phyloP scores from a whole-genome alignment of 2,113 vertebrate genomes.

The Diadophis punctatus region DNA sequence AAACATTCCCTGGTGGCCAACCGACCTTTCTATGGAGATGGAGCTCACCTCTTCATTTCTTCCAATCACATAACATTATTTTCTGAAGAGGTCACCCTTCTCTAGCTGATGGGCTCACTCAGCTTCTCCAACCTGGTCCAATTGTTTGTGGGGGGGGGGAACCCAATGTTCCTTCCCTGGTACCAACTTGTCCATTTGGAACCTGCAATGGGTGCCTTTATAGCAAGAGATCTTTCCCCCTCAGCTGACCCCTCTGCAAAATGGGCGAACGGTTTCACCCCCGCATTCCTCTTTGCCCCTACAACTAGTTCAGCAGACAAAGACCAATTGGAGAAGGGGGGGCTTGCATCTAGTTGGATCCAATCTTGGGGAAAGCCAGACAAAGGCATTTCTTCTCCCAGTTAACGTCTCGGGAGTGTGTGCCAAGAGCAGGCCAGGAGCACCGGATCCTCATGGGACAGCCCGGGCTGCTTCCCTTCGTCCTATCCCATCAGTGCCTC shows the following conservation, averaged over 20 bases:
- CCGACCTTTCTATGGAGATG: background rate
- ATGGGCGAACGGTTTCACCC: background rate
- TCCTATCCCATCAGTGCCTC: background rate
- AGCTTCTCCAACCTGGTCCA: background rate
- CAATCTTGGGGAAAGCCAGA: background rate
- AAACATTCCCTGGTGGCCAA: background rate
- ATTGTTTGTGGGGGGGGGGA: background rate
- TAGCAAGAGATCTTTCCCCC: background rate
- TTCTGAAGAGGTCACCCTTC: no score
- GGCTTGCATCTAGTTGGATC: background rate
- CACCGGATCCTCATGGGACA: background rate
- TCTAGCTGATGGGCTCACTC: background rate
- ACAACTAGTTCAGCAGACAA: background rate
- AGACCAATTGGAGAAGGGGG: background rate
- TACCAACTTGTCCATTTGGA: background rate
- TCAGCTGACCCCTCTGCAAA: background rate
- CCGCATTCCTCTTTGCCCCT: background rate
- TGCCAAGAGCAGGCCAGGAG: background rate
- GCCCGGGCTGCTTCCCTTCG: background rate
- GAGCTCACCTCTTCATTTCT: background rate
- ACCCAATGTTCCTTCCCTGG: background rate
- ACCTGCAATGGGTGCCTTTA: background rate
- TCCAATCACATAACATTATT: background rate
- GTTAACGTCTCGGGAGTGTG: rapidly evolving
- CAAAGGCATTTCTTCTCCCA: background rate